Conservation (phyloP, 2,888 invertebrate species). For the Amphimallon solstitiale region DNA sequence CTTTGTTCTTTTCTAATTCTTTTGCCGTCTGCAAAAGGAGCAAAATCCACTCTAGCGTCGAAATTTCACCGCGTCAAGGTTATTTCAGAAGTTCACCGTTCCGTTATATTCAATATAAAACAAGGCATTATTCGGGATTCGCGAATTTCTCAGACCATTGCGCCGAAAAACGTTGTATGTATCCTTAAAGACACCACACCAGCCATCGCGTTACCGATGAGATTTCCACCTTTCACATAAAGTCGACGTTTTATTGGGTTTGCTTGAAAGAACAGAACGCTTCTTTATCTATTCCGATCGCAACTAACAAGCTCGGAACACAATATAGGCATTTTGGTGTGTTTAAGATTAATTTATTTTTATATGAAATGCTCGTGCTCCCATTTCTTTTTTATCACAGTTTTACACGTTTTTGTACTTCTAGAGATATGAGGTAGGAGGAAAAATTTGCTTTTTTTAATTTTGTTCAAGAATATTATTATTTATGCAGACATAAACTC, state of each 20-base stretch:
- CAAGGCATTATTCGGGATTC: constrained; percentile 34
- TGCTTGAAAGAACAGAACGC: neutral
- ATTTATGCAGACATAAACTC: too few relatives aligned
- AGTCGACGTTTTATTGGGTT: constrained; percentile 33
- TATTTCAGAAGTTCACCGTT: constrained; percentile 14
- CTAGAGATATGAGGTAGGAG: too few relatives aligned
- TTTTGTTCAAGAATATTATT: too few relatives aligned
- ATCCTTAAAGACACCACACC: constrained; percentile 21
- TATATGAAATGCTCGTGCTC: too few relatives aligned
- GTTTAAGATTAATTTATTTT: too few relatives aligned
- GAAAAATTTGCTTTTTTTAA: too few relatives aligned
- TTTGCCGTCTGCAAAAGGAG: neutral
- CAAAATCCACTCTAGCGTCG: constrained; percentile 2
- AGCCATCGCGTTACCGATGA: neutral
- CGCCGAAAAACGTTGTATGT: constrained; percentile 36
- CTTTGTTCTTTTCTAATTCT: constrained; percentile 5
- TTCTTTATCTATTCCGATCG: constrained; percentile 3
- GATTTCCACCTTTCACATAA: constrained; percentile 39
- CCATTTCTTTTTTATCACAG: too few relatives aligned
- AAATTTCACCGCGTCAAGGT: constrained; percentile 27
- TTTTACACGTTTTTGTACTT: too few relatives aligned
- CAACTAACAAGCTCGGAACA: neutral
- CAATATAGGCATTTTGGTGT: too few relatives aligned
- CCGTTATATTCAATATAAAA: constrained; percentile 32
- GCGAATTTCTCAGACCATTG: constrained; percentile 34